Conservation (phyloP, 2,797 vertebrate species). For the Ptychobarbus kaznakovi region DNA sequence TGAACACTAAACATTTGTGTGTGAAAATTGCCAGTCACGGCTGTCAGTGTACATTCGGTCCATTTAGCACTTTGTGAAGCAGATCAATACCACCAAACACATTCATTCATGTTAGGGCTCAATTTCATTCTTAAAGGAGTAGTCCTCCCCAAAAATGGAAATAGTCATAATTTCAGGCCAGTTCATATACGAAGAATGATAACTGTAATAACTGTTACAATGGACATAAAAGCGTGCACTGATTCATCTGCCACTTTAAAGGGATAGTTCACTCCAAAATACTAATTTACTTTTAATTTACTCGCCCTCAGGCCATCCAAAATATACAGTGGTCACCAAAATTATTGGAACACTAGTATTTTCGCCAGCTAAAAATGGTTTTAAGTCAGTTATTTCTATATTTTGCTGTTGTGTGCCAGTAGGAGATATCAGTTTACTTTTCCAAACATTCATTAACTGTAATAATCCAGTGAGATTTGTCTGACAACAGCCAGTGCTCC, state of each 20-base stretch:
- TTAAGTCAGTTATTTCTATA: too few relatives aligned
- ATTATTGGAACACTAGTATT: too few relatives aligned
- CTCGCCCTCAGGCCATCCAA: background rate
- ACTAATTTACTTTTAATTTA: background rate
- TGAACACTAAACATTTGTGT: constrained; percentile 20
- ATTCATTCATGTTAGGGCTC: constrained; percentile 4
- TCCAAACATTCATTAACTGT: background rate
- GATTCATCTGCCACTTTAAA: background rate
- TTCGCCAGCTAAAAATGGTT: background rate
- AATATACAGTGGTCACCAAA: background rate
- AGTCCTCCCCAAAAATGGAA: background rate
- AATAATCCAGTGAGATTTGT: too few relatives aligned
- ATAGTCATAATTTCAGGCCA: background rate
- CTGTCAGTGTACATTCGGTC: constrained; percentile 2
- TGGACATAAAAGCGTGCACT: background rate
- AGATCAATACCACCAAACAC: constrained; percentile 19
- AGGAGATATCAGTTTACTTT: background rate
- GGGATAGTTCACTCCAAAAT: background rate
- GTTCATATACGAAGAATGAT: background rate
- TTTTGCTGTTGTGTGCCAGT: background rate
- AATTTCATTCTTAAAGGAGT: background rate
- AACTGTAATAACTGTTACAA: background rate
- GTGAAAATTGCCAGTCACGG: constrained; percentile 1
- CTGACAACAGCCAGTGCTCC: too few relatives aligned
- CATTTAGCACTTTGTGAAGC: constrained; percentile 13